phyloP scores from a whole-genome alignment of 2,797 vertebrate species.

The Caiman crocodilus region DNA sequence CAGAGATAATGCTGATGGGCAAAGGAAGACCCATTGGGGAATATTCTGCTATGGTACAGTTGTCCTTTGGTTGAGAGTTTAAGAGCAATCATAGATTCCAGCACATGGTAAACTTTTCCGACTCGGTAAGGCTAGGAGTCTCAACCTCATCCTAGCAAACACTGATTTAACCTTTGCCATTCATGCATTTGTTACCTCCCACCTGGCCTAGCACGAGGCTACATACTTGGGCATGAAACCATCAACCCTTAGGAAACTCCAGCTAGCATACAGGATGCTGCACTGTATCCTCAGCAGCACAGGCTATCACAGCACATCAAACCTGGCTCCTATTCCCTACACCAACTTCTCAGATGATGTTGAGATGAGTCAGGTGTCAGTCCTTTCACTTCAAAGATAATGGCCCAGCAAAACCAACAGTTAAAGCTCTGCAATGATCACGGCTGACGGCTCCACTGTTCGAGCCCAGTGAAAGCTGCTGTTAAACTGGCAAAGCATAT shows the following conservation, averaged over 20 bases:
- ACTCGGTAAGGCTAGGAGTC: neutral
- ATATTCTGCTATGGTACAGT: neutral
- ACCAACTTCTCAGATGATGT: neutral
- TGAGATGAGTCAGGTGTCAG: neutral
- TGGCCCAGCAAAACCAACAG: neutral
- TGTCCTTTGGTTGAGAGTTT: neutral
- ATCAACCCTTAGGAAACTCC: neutral
- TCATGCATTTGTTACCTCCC: neutral
- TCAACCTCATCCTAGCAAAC: neutral
- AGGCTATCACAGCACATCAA: neutral
- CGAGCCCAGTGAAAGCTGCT: neutral
- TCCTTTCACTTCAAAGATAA: neutral
- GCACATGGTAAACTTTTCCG: neutral
- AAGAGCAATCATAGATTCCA: slow-evolving; percentile 1
- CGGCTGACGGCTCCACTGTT: neutral
- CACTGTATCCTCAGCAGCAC: neutral
- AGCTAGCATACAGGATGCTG: neutral
- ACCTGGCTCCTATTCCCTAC: neutral
- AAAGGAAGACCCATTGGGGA: neutral
- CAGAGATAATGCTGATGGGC: neutral
- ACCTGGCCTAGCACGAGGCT: rapidly evolving
- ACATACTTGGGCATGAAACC: neutral
- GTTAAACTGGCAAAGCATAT: neutral
- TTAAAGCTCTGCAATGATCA: neutral
- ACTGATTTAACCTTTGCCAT: neutral